Percentiles rank a stretch among this genome's conserved stretches.
These are phyloP conservation scores for Latrodectus hesperus DNA, from an alignment of 2,888 invertebrate genomes.

Conservation along the genomic window DNA sequence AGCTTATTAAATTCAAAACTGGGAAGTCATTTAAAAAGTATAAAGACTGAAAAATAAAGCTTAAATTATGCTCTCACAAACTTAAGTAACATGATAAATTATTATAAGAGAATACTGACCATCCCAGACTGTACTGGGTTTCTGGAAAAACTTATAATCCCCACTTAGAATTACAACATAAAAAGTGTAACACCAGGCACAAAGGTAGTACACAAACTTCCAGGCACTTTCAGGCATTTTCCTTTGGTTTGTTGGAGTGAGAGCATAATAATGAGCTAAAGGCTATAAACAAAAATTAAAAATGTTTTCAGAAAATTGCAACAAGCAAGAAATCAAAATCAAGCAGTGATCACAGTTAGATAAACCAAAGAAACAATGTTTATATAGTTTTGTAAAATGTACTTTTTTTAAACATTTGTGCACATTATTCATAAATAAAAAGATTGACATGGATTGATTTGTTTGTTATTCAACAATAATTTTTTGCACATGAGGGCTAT, in stretches of 20 bases:
- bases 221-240: constrained; percentile 76
- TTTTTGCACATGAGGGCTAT: no score
- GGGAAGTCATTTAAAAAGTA: no score
- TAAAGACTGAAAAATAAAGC: not conserved
- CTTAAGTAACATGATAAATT: not conserved
- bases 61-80: not conserved
- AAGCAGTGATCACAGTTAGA: no score
- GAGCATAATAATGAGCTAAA: constrained; percentile 71
- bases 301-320: no score
- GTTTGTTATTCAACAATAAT: no score
- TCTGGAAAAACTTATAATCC: constrained; percentile 73
- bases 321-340: no score
- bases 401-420: no score
- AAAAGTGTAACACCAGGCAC: constrained; percentile 74
- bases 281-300: constrained; percentile 72
- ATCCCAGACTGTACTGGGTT: constrained; percentile 74
- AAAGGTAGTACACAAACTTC: constrained; percentile 75
- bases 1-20: not conserved
- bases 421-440: no score
- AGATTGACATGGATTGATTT: no score
- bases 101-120: constrained; percentile 71
- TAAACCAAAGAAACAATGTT: not conserved
- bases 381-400: no score
- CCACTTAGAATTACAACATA: constrained; percentile 74
- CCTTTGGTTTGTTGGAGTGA: constrained; percentile 72